Conservation (phyloP, 1,140 invertebrate genomes). For the Drosophila murphyi region DNA sequence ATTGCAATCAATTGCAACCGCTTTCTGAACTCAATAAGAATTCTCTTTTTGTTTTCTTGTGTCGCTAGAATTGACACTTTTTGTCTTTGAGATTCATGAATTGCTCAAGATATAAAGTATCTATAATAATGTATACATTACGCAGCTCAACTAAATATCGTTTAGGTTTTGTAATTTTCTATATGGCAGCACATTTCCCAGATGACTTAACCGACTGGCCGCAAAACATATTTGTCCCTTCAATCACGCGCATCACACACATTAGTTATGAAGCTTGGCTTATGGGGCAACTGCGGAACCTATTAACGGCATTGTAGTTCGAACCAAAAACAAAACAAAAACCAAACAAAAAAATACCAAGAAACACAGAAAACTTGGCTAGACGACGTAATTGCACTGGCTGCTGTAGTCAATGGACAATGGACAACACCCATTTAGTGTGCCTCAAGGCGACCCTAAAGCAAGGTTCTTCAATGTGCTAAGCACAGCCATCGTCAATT, state of each 20-base stretch:
- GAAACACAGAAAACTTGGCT: no score
- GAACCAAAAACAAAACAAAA: background rate
- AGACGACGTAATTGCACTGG: slow-evolving; percentile 26
- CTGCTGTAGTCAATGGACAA: background rate
- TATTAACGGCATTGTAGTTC: slow-evolving; percentile 20
- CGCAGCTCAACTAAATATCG: slow-evolving; percentile 13
- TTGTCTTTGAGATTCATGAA: no score
- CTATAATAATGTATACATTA: slow-evolving; percentile 10
- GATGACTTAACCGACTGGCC: slow-evolving; percentile 8
- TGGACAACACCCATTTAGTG: slow-evolving; percentile 58
- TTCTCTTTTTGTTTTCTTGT: no score
- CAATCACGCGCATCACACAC: slow-evolving; percentile 27
- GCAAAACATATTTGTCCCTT: background rate
- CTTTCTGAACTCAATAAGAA: no score
- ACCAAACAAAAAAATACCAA: background rate
- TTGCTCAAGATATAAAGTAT: no score
- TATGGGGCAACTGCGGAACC: slow-evolving; percentile 38
- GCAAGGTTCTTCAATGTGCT: slow-evolving; percentile 68
- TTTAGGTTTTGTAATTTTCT: slow-evolving; percentile 23
- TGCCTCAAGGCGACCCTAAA: slow-evolving; percentile 58
- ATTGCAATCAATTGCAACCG: no score
- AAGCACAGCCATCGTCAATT: slow-evolving; percentile 61
- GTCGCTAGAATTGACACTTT: no score
- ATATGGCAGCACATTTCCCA: slow-evolving; percentile 27
- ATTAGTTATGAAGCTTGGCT: slow-evolving; percentile 15